Conservation (phyloP, 2,888 invertebrate genomes). For the Lapara coniferarum region DNA sequence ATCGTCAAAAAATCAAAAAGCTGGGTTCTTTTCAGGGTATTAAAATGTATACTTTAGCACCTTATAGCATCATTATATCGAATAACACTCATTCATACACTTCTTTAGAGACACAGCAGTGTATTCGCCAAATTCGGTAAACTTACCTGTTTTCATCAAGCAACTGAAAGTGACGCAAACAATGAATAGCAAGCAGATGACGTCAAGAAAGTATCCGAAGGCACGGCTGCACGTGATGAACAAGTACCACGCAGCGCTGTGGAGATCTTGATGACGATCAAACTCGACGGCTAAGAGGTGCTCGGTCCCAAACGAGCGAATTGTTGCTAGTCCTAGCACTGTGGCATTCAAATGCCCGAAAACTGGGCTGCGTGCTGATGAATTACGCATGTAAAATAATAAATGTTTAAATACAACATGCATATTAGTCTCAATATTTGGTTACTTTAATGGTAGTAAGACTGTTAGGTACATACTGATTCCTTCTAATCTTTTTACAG, state of each 20-base stretch:
- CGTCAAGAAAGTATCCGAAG: slow-evolving; percentile 86
- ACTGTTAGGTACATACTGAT: slow-evolving; percentile 78
- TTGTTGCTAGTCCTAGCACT: slow-evolving; percentile 90
- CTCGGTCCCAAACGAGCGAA: slow-evolving; percentile 90
- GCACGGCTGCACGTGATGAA: slow-evolving; percentile 86
- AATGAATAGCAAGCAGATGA: slow-evolving; percentile 86
- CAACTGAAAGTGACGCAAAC: slow-evolving; percentile 86
- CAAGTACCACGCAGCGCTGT: slow-evolving; percentile 87
- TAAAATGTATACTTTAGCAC: too few relatives aligned
- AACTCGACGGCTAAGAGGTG: slow-evolving; percentile 84
- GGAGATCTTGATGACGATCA: slow-evolving; percentile 84
- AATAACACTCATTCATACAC: too few relatives aligned
- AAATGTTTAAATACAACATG: too few relatives aligned
- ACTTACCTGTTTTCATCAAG: slow-evolving; percentile 72
- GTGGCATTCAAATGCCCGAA: slow-evolving; percentile 92
- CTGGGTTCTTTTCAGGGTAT: too few relatives aligned
- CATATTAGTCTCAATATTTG: too few relatives aligned
- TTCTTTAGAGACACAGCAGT: too few relatives aligned
- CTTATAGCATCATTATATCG: too few relatives aligned
- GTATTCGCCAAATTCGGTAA: neutral
- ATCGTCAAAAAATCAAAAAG: too few relatives aligned
- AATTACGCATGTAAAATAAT: neutral
- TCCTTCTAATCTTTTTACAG: slow-evolving; percentile 87
- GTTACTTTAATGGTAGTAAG: too few relatives aligned
- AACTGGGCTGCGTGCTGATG: slow-evolving; percentile 91